phyloP scores from a whole-genome alignment of 2,888 invertebrate species.

The Calliphora vomitoria region DNA sequence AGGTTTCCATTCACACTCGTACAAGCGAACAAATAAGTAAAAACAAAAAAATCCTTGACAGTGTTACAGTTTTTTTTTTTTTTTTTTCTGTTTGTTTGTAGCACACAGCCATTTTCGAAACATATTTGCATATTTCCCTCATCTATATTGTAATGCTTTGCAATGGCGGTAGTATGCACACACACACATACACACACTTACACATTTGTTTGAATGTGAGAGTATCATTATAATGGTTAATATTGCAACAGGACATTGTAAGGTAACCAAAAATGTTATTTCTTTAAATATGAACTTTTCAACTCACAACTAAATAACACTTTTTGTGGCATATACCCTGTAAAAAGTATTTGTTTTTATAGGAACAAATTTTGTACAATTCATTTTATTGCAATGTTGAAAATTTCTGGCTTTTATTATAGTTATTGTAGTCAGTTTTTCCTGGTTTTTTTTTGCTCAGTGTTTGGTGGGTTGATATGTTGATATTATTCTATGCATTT shows the following conservation, averaged over 20 bases:
- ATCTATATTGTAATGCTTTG: conserved; percentile 53
- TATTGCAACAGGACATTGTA: conserved; percentile 64
- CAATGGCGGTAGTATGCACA: neutral
- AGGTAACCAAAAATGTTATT: neutral
- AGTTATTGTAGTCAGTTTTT: neutral
- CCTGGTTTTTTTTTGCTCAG: conserved; percentile 6
- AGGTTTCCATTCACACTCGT: conserved; percentile 27
- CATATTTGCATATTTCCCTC: conserved; percentile 72
- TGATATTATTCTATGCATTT: conserved; percentile 71
- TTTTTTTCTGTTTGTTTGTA: conserved; percentile 19
- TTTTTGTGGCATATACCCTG: conserved; percentile 20
- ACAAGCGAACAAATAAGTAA: neutral
- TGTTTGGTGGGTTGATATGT: conserved; percentile 49
- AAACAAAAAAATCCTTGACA: conserved; percentile 51
- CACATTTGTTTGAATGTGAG: conserved; percentile 14
- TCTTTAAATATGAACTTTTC: neutral
- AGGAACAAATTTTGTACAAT: conserved; percentile 17
- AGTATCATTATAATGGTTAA: conserved; percentile 58
- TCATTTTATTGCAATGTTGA: conserved; percentile 52
- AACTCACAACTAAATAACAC: conserved; percentile 12
- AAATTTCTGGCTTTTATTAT: conserved; percentile 18
- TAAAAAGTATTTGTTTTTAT: neutral
- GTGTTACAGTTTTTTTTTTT: conserved; percentile 40
- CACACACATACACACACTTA: neutral
- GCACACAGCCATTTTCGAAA: conserved; percentile 39